Evolutionary conservation across 2,113 vertebrate species (phyloP).

Genomic region (Zapornia atra): DNA sequence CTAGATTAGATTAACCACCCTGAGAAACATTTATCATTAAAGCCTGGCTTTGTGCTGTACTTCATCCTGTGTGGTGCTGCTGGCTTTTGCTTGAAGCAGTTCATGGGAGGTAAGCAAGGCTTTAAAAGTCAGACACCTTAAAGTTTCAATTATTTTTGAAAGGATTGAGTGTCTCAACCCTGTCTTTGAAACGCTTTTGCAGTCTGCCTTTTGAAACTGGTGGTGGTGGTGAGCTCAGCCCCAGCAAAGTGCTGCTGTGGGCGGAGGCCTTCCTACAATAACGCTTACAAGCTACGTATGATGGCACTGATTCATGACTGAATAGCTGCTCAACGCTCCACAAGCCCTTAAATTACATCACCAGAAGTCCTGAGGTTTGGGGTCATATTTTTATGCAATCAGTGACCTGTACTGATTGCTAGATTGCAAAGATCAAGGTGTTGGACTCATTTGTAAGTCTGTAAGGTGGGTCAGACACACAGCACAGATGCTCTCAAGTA

Average conservation of each 20-base stretch:
- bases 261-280: background rate
- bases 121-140: background rate
- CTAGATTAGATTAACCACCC: background rate
- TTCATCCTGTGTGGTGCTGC: background rate
- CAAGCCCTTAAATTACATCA: background rate
- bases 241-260: background rate
- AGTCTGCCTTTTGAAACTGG: background rate
- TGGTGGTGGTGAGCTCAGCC: slow-evolving; percentile 1
- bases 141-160: slow-evolving; percentile 16
- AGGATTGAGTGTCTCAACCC: background rate
- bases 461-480: rapidly evolving
- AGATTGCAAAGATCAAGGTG: background rate
- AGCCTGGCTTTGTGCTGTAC: background rate
- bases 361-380: background rate
- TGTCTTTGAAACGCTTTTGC: background rate
- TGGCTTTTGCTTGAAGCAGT: background rate
- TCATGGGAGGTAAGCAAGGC: background rate
- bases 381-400: background rate
- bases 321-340: rapidly evolving
- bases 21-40: background rate
- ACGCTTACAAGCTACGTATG: background rate
- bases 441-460: background rate
- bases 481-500: background rate
- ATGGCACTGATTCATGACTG: background rate
- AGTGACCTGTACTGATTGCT: background rate